These are phyloP conservation scores for Pipistrellus nathusii DNA, from an alignment of 2,797 vertebrate genomes.

Conservation along the genomic window DNA sequence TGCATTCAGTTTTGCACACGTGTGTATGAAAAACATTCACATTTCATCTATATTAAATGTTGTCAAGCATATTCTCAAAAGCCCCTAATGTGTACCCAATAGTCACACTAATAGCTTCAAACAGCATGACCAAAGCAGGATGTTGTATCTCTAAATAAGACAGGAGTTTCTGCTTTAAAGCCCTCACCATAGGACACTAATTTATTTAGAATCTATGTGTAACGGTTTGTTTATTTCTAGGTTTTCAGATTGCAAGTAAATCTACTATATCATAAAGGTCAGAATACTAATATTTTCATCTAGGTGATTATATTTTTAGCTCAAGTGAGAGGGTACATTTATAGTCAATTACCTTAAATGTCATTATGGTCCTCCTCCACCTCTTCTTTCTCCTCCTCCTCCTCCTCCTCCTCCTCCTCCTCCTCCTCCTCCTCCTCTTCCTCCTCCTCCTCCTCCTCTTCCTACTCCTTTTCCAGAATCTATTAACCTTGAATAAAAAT, in stretches of 20 bases:
- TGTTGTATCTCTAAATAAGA: slow-evolving; percentile 58
- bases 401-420: no score
- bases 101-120: slow-evolving; percentile 66
- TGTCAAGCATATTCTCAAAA: slow-evolving; percentile 72
- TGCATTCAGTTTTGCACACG: slow-evolving; percentile 23
- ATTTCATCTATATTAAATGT: slow-evolving; percentile 70
- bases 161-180: slow-evolving; percentile 61
- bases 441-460: no score
- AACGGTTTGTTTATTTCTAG: slow-evolving; percentile 58
- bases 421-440: no score
- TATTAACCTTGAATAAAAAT: slow-evolving; percentile 50
- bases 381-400: no score
- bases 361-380: background rate
- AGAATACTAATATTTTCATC: slow-evolving; percentile 52
- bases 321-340: slow-evolving; percentile 33
- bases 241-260: slow-evolving; percentile 61
- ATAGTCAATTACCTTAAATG: slow-evolving; percentile 62
- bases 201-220: slow-evolving; percentile 69
- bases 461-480: background rate
- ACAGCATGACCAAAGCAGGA: slow-evolving; percentile 61
- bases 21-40: slow-evolving; percentile 42
- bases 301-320: slow-evolving; percentile 58
- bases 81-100: slow-evolving; percentile 46
- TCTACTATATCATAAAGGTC: slow-evolving; percentile 53
- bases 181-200: slow-evolving; percentile 35